Base-by-base conservation (phyloP, 2,888 invertebrate genomes). In the Strigamia maritima region DNA sequence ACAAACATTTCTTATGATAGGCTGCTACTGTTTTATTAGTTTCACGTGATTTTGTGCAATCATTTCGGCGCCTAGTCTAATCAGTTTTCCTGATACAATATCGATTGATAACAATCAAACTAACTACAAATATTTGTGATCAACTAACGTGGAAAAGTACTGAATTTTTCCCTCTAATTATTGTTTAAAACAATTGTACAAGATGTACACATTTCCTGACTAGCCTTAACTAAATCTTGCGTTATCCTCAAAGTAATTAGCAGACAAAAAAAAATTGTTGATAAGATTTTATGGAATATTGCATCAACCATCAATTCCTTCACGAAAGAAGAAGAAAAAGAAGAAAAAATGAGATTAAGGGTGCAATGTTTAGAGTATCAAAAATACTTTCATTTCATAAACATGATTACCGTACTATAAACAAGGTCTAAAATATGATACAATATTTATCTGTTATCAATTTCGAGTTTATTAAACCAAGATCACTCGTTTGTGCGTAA, bases 281-380 rank as follows among this genome's bases (percentile, higher is more conserved):
- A 54, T 54, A 54, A 54, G 19, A 54, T 54, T 54, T 54, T 19
- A n/a, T 19, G 44, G 54, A 19, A n/a, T 54, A 54, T 54, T 54
- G 54, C 54, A 54, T 54, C 54, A 54, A 54, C 54, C 54, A 54
- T n/a, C 54, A n/a, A 54, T 19, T 44, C 44, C 44, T 44, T n/a
- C 10, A 54, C 19, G 6, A n/a, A n/a, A 1, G n/a, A 16, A n/a
- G 2, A 19, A n/a, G 54, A 4, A 19, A 19, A 54, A 54, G 44
- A 44, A 19, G 54, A 4, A 54, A 54, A 54, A 54, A 54, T 19
- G 10, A 54, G 54, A 54, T 54, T 54, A 54, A 54, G 54, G 19
- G 54, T n/a, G 16, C 54, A 54, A 54, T 54, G 54, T 54, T 54
- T 54, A 54, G 54, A 54, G 54, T 54, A 54, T 54, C 54, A 54